Evolutionary conservation across 2,888 invertebrate genomes (phyloP).

Genomic region (Oasisia sp.): DNA sequence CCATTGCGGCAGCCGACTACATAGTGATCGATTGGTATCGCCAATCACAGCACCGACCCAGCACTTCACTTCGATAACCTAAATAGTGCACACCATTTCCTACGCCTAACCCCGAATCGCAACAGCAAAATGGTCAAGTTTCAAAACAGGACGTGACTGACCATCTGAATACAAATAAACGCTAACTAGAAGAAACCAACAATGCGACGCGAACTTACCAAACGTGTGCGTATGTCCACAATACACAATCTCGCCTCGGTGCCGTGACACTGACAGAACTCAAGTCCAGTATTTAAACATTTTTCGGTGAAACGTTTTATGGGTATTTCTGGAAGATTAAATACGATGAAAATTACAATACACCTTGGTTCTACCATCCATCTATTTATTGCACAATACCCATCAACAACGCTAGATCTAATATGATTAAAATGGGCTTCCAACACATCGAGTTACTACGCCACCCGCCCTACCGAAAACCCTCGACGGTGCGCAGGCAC

Average conservation of each 20-base stretch:
- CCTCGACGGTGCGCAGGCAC: neutral
- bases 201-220: conserved; percentile 12
- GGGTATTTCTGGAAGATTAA: neutral
- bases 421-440: neutral
- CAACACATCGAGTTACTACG: neutral
- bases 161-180: neutral
- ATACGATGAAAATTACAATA: neutral
- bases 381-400: neutral
- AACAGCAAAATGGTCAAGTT: neutral
- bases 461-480: neutral
- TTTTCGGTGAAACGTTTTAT: neutral
- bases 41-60: conserved; percentile 4
- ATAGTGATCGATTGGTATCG: conserved; percentile 17
- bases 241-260: neutral
- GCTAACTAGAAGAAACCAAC: neutral
- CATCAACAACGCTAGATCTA: neutral
- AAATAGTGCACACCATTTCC: conserved; percentile 8
- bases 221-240: neutral
- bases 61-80: conserved; percentile 17
- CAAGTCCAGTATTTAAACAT: conserved; percentile 2
- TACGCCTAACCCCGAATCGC: neutral
- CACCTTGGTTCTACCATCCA: neutral
- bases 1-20: neutral
- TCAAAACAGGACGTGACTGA: neutral
- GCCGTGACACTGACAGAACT: neutral